These are phyloP conservation scores for Nomada fucata DNA, from an alignment of 2,888 invertebrate genomes.

Conservation along the genomic window DNA sequence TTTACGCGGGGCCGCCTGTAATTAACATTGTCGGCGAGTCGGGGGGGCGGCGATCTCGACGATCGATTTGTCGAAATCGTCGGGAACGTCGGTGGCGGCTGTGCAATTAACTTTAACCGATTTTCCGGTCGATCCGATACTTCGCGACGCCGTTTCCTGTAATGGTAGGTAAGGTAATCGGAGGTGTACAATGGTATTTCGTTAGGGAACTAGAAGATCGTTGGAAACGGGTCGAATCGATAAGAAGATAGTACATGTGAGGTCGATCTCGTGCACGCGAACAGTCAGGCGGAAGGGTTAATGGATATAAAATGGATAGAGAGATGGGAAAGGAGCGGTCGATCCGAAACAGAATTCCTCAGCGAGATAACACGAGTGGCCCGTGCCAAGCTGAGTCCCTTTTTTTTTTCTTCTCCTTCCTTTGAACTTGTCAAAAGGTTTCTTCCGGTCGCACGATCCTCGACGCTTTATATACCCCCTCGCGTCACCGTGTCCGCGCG, in stretches of 20 bases:
- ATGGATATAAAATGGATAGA: not conserved
- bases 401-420: constrained; percentile 25
- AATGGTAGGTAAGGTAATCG: not conserved
- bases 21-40: not conserved
- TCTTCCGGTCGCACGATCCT: constrained; percentile 24
- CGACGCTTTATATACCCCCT: not conserved
- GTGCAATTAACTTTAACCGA: not conserved
- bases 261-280: constrained; percentile 34
- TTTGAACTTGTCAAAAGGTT: constrained; percentile 45
- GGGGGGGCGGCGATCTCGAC: not conserved
- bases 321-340: constrained; percentile 12
- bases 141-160: not conserved
- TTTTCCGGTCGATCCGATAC: not conserved
- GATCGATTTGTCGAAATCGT: not conserved
- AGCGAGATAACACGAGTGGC: constrained; percentile 56
- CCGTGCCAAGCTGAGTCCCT: constrained; percentile 62
- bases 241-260: not conserved
- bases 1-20: not conserved
- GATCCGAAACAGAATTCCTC: constrained; percentile 54
- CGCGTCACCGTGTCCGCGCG: not conserved
- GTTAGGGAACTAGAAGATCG: not conserved
- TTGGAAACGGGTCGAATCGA: not conserved
- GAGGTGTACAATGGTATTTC: not conserved
- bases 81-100: not conserved
- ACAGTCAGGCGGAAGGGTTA: not conserved